Evolutionary conservation across 2,888 invertebrate genomes (phyloP).

Genomic region (Endomychus coccineus): DNA sequence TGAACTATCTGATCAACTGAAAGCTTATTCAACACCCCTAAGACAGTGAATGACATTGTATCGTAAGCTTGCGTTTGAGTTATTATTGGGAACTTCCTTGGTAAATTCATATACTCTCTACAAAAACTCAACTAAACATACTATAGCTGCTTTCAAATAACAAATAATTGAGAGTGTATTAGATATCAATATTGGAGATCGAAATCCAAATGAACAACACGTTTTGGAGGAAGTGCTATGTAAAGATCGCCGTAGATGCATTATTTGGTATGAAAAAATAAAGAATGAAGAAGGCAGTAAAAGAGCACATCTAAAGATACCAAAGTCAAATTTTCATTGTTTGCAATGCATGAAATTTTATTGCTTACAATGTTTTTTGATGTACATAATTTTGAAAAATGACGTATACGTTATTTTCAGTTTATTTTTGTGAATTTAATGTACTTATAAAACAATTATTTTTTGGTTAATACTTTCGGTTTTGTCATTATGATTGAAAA

Average conservation of each 20-base stretch:
- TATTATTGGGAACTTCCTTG: slow-evolving; percentile 8
- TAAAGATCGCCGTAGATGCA: slow-evolving; percentile 7
- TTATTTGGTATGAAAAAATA: background rate
- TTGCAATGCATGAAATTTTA: no score
- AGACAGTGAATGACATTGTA: background rate
- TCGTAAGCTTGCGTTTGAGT: slow-evolving; percentile 10
- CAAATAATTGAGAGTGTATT: background rate
- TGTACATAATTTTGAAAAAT: no score
- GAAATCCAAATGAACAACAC: background rate
- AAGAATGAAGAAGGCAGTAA: background rate
- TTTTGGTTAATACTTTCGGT: no score
- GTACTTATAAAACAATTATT: no score
- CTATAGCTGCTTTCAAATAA: background rate
- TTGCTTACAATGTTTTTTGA: no score
- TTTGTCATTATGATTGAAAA: no score
- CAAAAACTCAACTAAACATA: background rate
- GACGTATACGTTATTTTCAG: no score
- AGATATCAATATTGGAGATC: background rate
- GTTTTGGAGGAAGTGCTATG: background rate
- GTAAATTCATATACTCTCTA: slow-evolving; percentile 1
- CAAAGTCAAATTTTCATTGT: no score
- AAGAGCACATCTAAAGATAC: no score
- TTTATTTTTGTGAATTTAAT: no score
- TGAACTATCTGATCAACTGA: slow-evolving; percentile 1
- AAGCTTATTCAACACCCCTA: slow-evolving; percentile 1